Percentiles rank a stretch among this genome's conserved stretches.
Evolutionary conservation across 2,797 vertebrate genomes (phyloP).

Genomic region (Trichosurus vulpecula): DNA sequence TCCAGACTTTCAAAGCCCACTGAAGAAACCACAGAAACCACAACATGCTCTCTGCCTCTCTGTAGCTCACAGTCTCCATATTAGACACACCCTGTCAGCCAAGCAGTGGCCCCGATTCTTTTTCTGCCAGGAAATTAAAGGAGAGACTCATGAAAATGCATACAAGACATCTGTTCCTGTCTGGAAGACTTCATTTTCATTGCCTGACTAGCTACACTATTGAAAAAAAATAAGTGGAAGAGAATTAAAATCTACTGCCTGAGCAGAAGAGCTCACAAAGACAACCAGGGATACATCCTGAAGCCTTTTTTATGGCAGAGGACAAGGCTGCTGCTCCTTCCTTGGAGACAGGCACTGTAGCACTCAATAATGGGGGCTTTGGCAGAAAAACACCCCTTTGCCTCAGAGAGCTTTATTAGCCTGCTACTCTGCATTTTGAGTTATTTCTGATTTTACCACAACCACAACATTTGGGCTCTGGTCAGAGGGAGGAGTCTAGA

Average conservation of each 20-base stretch:
- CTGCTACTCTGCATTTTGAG: background rate
- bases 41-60: background rate
- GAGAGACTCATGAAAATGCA: background rate
- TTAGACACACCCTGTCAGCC: background rate
- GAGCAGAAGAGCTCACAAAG: background rate
- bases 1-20: background rate
- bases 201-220: background rate
- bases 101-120: background rate
- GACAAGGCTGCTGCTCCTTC: background rate
- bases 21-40: background rate
- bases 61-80: background rate
- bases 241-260: background rate
- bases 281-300: background rate
- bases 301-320: background rate
- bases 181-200: background rate
- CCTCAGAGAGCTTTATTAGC: background rate
- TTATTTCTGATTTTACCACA: background rate
- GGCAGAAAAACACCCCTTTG: background rate
- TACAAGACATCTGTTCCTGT: background rate
- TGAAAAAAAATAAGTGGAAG: background rate
- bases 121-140: background rate
- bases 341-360: background rate
- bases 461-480: background rate
- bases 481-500: background rate
- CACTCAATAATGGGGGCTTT: background rate